These are phyloP conservation scores for Liopterus haemorrhoidalis DNA, from an alignment of 2,888 invertebrate species.

Conservation along the genomic window DNA sequence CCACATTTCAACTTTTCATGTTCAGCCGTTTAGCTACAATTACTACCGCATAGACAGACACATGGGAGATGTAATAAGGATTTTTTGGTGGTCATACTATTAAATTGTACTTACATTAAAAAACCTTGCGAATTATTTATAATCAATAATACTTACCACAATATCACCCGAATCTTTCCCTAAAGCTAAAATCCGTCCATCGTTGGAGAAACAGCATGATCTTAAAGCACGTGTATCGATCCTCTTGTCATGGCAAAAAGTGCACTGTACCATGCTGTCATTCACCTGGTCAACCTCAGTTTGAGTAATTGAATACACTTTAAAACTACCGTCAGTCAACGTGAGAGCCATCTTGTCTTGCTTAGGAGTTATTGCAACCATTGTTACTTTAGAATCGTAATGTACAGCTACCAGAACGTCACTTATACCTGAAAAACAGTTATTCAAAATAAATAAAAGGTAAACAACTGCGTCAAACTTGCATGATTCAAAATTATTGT, in stretches of 20 bases:
- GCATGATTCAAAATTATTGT: no score
- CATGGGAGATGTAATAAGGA: no score
- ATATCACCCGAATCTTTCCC: slow-evolving; percentile 59
- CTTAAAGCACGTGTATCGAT: slow-evolving; percentile 29
- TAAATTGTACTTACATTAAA: slow-evolving; percentile 27
- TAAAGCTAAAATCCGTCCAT: slow-evolving; percentile 56
- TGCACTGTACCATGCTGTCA: slow-evolving; percentile 14
- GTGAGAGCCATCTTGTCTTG: slow-evolving; percentile 31
- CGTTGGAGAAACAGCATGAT: slow-evolving; percentile 44
- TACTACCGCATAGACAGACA: no score
- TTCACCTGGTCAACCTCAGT: background rate
- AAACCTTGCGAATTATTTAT: slow-evolving; percentile 6
- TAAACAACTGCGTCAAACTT: no score
- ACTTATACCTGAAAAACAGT: slow-evolving; percentile 22
- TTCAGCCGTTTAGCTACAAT: no score
- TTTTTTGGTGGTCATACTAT: no score
- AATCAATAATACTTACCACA: slow-evolving; percentile 47
- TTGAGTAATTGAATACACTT: slow-evolving; percentile 23
- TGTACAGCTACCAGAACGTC: slow-evolving; percentile 25
- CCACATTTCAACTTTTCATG: no score
- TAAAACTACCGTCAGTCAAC: slow-evolving; percentile 31
- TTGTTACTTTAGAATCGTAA: slow-evolving; percentile 25
- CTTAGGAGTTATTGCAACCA: slow-evolving; percentile 28
- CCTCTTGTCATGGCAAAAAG: slow-evolving; percentile 11
- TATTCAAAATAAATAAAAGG: no score